Base-by-base conservation (phyloP, 2,888 invertebrate species). In the Hirtodrosophila confusa region DNA sequence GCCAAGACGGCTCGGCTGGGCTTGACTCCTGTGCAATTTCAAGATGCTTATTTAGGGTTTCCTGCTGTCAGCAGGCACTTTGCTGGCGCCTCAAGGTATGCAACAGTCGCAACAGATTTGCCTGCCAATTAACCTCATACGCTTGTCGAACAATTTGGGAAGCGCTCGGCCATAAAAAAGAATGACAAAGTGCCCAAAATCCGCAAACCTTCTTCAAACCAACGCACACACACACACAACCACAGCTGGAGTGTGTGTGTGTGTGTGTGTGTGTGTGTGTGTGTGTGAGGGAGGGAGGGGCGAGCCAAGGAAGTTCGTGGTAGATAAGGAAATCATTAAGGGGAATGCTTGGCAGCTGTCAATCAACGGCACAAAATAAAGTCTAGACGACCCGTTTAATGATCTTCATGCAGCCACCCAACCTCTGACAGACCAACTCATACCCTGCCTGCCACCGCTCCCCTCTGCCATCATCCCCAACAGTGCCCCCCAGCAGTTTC, bases 361-460 rank as follows among this genome's bases (percentile, higher is more conserved):
- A 80, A 78, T 79, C 79, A 79, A 65, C 63, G 69, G 40, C 62
- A 62, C 62, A 64, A 58, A 75, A 69, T 73, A 65, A 64, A 77
- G 78, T 79, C 78, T 80, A 79, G 78, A 80, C 78, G 63, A 63
- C 49, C 53, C 65, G 78, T 75, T 84, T 80, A 80, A 84, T 84
- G 80, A 77, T 80, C 69, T 62, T 65, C 74, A 64, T 64, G 39
- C 40, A 57, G 17, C 24, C 39, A 36, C 40, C 43, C 37, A 47
- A n/a, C 17, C 2, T 17, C 17, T 17, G 4, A 3, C 24, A 58
- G 4, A 24, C 10, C 17, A 36, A 9, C 23, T 49, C 39, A 27
- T 5, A 0, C 10, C 17, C 35, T 23, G 7, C 5, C 7, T 5
- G 10, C 9, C 5, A 4, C 29, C 23, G 9, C 3, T 10, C 8